Evolutionary conservation across 2,888 invertebrate species (phyloP), one percentile per base, ranked within the genome.

Genomic region (Luperina testacea): DNA sequence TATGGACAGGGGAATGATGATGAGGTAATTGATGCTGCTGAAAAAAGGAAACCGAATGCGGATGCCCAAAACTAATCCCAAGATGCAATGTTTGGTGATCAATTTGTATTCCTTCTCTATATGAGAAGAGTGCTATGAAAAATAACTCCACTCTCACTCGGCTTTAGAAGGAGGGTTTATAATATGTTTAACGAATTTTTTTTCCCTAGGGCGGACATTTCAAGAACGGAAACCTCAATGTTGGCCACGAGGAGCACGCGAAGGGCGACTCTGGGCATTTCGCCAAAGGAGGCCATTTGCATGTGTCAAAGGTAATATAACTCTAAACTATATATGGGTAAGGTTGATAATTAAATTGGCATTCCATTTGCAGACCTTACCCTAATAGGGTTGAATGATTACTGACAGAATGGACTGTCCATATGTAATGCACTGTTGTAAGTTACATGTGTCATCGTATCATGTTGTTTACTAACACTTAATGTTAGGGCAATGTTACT

Each of bases 181-280:
- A 11, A 4, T 4, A 2, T 38, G 63, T n/a, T 63, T 38, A 61
- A 77, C 4, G 1, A 3, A 59, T 57, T 64, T 32, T 0, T 59
- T 59, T 73, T 57, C 24, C 4, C 92, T 89, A 97, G 97, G 98
- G 98, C 5, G 97, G 97, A 0, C 95, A 97, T 80, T 95, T 95
- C 86, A 97, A 97, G 91, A 97, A 96, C 42, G 97, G 97, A 1
- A 96, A 97, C 72, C 94, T 96, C 71, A 94, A 97, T 17, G 95
- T 96, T 1, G 97, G 91, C 0, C 95, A 97, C 85, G 93, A 97
- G 68, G 95, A 97, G 45, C 96, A 95, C 70, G 92, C 96, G 42
- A 97, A 97, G 87, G 98, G 97, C 0, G 97, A 98, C 69, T 95
- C 97, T 73, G 97, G 97, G 0, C 95, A 97, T 81, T 95, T 97